Evolutionary conservation across 2,113 vertebrate genomes (phyloP), one percentile per base, ranked within the genome.

Genomic region (Thamnaconus septentrionalis): DNA sequence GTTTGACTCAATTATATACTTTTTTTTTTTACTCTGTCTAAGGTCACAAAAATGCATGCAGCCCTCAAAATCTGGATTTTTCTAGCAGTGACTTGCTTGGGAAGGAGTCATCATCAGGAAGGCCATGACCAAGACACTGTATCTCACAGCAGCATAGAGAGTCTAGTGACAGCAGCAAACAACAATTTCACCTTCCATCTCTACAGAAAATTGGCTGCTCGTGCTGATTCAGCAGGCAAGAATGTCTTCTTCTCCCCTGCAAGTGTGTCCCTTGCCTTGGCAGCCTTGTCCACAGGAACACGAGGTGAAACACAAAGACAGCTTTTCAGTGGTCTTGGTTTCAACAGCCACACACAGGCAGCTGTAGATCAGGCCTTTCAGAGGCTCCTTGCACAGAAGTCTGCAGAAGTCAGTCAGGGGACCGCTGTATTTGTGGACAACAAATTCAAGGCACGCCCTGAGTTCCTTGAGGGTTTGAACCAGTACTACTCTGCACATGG

Each of bases 161-260:
- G 18, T 31, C 42, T 56, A 43, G 78, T 93, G 78, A 57, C 46
- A 9, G 47, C 73, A n/a, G 82, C 78, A 60, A 94, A 88, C 75
- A 69, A 73, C 64, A 83, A 85, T 8, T 93, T 93, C 74, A 86
- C 86, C 65, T 92, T 90, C 72, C 53, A 54, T 4, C 79, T 94
- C 44, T 94, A 93, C 84, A 84, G 75, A 51, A 73, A 78, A 3
- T 52, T 94, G n/a, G 80, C 82, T 40, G 11, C 51, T 69, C 66
- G 70, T 6, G n/a, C 79, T 0, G 68, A 72, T 41, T 73, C 66
- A 7, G 66, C 74, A 48, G 73, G 79, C 53, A 80, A 84, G 66
- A 95, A 95, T n/a, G 73, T 93, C 64, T 92, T 95, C 78, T 94
- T 88, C 82, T 95, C 93, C 46, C 92, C 94, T 3, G 43, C 73